Percentiles rank a stretch among this genome's conserved stretches.
These are phyloP conservation scores for Cetonia aurata DNA, from an alignment of 2,888 invertebrate genomes.

Conservation along the genomic window DNA sequence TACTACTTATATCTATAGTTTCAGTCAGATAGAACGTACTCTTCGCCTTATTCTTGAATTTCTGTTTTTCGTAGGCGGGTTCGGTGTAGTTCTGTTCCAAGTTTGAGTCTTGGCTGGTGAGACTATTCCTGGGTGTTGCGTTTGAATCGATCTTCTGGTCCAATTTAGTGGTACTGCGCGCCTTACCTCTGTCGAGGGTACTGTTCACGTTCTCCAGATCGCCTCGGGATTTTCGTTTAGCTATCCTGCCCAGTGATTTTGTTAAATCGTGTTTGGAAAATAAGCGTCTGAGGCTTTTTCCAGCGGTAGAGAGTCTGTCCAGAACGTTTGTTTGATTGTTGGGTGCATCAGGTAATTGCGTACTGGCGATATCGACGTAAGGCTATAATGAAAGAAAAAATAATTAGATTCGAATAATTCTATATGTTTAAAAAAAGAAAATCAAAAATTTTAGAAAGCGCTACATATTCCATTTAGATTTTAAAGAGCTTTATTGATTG, in stretches of 20 bases:
- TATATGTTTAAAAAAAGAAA: background rate
- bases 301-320: constrained; percentile 73
- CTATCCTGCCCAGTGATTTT: constrained; percentile 69
- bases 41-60: constrained; percentile 66
- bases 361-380: constrained; percentile 68
- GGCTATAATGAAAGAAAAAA: constrained; percentile 57
- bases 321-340: constrained; percentile 70
- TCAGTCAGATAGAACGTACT: constrained; percentile 82
- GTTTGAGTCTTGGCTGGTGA: constrained; percentile 39
- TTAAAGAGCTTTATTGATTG: background rate
- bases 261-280: constrained; percentile 71
- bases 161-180: constrained; percentile 35
- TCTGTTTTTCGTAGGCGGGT: constrained; percentile 47
- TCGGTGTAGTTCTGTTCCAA: constrained; percentile 25
- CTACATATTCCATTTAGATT: too few relatives aligned
- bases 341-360: constrained; percentile 74
- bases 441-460: too few relatives aligned
- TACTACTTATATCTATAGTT: constrained; percentile 72
- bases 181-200: constrained; percentile 34
- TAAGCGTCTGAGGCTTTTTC: constrained; percentile 75
- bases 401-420: constrained; percentile 1
- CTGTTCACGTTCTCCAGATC: constrained; percentile 53
- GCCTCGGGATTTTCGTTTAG: constrained; percentile 63
- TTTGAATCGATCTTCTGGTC: constrained; percentile 14
- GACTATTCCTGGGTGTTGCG: constrained; percentile 27